phyloP scores from a whole-genome alignment of 2,888 invertebrate genomes.

The Drosophila algonquin region DNA sequence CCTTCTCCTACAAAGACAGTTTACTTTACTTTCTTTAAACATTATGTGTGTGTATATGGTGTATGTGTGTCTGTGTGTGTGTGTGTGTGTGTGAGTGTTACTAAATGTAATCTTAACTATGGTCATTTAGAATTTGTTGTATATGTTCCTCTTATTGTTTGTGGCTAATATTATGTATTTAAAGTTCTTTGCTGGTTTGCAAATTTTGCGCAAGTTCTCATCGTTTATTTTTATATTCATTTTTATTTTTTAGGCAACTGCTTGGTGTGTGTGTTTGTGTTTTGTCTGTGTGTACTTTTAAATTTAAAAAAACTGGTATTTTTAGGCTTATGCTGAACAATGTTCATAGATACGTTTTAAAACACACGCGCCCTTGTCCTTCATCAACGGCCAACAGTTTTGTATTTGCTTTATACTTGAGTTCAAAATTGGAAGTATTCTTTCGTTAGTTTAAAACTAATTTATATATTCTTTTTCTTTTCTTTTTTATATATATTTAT shows the following conservation, averaged over 20 bases:
- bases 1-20: conserved; percentile 46
- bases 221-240: conserved; percentile 22
- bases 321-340: conserved; percentile 75
- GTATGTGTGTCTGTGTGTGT: conserved; percentile 37
- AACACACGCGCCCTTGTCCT: conserved; percentile 52
- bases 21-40: conserved; percentile 61
- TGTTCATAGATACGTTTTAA: conserved; percentile 70
- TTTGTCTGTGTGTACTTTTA: conserved; percentile 45
- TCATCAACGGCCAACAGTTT: conserved; percentile 44
- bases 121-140: conserved; percentile 77
- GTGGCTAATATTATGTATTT: conserved; percentile 60
- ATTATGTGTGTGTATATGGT: conserved; percentile 52
- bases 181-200: conserved; percentile 74
- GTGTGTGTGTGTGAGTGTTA: conserved; percentile 53
- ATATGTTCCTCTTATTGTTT: conserved; percentile 64
- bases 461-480: conserved; percentile 55
- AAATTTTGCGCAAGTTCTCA: conserved; percentile 68
- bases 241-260: conserved; percentile 68
- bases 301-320: conserved; percentile 44
- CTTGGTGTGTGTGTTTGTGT: conserved; percentile 60
- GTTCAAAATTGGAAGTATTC: conserved; percentile 72
- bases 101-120: conserved; percentile 76
- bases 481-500: conserved; percentile 36
- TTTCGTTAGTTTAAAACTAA: conserved; percentile 65
- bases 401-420: conserved; percentile 48